Conservation (phyloP, 53 echinoderm and acorn worm species). For the Arbacia lixula region DNA sequence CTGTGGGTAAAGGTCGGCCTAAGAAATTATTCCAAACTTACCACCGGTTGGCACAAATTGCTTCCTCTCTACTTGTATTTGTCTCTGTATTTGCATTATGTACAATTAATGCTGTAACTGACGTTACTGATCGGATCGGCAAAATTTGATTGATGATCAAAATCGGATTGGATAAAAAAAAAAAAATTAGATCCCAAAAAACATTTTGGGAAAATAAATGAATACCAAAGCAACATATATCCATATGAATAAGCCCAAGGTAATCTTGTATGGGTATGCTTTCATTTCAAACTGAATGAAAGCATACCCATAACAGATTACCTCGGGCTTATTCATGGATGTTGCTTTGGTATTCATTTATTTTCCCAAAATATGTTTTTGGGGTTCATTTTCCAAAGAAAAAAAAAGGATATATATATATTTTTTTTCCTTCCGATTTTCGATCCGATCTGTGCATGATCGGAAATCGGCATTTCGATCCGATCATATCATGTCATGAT, state of each 20-base stretch:
- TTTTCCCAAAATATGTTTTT: constrained; percentile 29
- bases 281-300: constrained; percentile 32
- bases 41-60: not conserved
- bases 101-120: not conserved
- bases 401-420: constrained; percentile 8
- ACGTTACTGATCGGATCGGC: not conserved
- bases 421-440: not conserved
- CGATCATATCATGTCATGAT: constrained; percentile 17
- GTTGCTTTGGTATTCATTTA: constrained; percentile 29
- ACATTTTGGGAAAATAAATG: constrained; percentile 22
- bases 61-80: not conserved
- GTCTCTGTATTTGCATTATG: not conserved
- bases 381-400: constrained; percentile 7
- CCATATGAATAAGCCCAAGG: constrained; percentile 30
- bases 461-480: constrained; percentile 16
- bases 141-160: not conserved
- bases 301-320: constrained; percentile 19
- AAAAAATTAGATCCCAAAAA: not conserved
- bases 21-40: not conserved
- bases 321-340: constrained; percentile 19
- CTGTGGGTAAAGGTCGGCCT: not conserved
- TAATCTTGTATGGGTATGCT: constrained; percentile 10
- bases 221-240: constrained; percentile 32
- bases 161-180: not conserved
- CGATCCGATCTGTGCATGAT: not conserved